Base-by-base conservation (phyloP, 2,113 vertebrate species). In the Etheostoma spectabile region DNA sequence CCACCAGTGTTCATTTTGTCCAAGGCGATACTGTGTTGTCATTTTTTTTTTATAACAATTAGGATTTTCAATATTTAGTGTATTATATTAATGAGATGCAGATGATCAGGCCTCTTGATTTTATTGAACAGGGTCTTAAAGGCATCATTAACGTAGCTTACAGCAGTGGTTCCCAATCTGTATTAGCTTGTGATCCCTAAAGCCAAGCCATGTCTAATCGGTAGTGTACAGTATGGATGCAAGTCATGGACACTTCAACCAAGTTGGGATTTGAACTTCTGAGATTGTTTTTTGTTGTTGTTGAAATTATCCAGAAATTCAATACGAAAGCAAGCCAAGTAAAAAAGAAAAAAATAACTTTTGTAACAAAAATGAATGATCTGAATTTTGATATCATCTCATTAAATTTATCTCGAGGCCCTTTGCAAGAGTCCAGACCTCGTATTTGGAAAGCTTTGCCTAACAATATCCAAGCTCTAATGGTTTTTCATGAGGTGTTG, bases 1-100 rank as follows among this genome's bases (percentile, higher is more conserved):
- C 27, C 35, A 48, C 21, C 86, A 74, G 68, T 89, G 77, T 88
- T 84, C 57, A 38, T 24, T 71, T 53, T 45, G 63, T 72, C 60
- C 10, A 24, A 48, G 38, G 38, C 33, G 59, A 65, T 59, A 11
- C 48, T 51, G 22, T 73, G 53, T 66, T 67, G 5, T 62, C 27
- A 0, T 10, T 38, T 59, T n/a, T n/a, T n/a, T n/a, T 76, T 70
- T 38, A 77, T n/a, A 65, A 10, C 35, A 8, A 59, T 38, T 2
- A 18, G 69, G 30, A 30, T 51, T 52, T 15, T 74, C 52, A 59
- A 1, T 52, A 22, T 61, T 84, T 68, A n/a, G 56, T 78, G 66
- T 33, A 13, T 46, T 61, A 0, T 42, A 15, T 15, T 62, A 14
- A 49, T 42, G 60, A 21, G 46, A 55, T 2, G 2, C 24, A 46